Conservation (phyloP, 92 coral and sea anemone species). For the Meandrina meandrites region DNA sequence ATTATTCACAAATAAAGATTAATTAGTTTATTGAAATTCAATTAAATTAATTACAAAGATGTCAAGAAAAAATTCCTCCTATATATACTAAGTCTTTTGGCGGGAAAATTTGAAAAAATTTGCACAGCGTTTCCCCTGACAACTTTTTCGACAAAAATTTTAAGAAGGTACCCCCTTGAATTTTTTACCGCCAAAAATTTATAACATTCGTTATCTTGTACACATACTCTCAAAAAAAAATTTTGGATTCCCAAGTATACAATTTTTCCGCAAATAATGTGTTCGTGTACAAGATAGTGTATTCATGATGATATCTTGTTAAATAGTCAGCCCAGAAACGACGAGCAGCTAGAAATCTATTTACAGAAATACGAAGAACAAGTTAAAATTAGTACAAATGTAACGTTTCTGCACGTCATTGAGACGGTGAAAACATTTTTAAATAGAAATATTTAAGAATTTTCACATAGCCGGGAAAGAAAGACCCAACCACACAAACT, state of each 20-base stretch:
- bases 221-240: neutral
- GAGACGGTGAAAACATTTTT: neutral
- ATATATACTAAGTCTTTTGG: constrained; percentile 16
- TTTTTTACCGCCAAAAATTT: neutral
- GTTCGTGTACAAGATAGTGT: neutral
- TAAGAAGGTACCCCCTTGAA: neutral
- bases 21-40: neutral
- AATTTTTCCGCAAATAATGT: too few species aligned
- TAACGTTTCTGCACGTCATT: neutral
- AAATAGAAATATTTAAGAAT: neutral
- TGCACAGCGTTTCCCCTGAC: constrained; percentile 22
- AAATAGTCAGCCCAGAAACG: neutral
- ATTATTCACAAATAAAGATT: neutral
- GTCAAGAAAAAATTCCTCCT: neutral
- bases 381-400: neutral
- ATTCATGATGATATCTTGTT: neutral
- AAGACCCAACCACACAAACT: neutral
- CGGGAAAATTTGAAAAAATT: constrained; percentile 9
- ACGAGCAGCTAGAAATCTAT: neutral
- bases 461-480: neutral
- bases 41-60: neutral
- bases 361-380: neutral
- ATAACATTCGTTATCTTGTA: neutral
- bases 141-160: neutral
- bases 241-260: neutral